These are phyloP conservation scores for Bucorvus abyssinicus DNA, from an alignment of 2,797 vertebrate genomes.

Conservation along the genomic window DNA sequence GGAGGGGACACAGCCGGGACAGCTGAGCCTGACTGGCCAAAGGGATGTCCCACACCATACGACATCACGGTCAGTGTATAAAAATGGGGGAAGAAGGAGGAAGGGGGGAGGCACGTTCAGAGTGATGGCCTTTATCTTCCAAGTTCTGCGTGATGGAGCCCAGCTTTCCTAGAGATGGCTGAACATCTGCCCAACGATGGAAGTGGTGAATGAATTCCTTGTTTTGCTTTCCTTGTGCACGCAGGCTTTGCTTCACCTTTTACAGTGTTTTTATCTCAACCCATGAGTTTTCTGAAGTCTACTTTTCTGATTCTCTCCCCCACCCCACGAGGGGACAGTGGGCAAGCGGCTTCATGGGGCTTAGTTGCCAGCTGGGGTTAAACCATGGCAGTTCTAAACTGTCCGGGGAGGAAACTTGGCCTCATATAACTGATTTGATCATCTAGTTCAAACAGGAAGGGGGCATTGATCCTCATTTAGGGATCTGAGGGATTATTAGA, in stretches of 20 bases:
- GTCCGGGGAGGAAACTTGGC: background rate
- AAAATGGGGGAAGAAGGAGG: background rate
- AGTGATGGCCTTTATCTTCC: background rate
- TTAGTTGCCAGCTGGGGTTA: background rate
- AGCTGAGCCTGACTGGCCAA: background rate
- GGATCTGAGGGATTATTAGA: background rate
- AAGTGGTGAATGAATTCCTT: background rate
- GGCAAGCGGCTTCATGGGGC: background rate
- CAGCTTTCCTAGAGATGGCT: background rate
- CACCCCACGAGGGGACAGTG: background rate
- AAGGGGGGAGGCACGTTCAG: no score
- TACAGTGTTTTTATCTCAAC: background rate
- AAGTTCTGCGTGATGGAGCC: background rate
- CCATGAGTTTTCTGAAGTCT: background rate
- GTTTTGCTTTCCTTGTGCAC: background rate
- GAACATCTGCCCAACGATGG: background rate
- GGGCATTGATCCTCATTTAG: background rate
- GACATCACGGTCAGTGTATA: no score
- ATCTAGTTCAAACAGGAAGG: background rate
- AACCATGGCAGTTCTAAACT: background rate
- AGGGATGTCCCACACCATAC: background rate
- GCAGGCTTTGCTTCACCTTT: background rate
- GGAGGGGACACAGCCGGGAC: background rate
- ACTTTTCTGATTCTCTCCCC: background rate
- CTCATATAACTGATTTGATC: background rate